These are phyloP conservation scores for Dipus sagitta DNA, from an alignment of 2,797 vertebrate species.

Conservation along the genomic window DNA sequence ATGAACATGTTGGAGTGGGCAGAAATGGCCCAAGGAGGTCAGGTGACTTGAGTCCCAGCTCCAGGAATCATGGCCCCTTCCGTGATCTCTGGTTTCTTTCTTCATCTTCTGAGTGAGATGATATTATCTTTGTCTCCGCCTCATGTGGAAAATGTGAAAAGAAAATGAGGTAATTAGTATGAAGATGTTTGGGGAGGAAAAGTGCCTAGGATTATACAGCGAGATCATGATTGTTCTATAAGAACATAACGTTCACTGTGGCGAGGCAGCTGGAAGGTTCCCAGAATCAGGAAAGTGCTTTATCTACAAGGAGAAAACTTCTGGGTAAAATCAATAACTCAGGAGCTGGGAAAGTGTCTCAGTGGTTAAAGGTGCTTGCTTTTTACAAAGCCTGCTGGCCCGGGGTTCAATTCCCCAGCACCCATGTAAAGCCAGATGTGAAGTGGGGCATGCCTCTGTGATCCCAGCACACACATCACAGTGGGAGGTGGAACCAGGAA, in stretches of 20 bases:
- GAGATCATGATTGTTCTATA: slow-evolving; percentile 2
- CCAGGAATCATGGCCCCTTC: not conserved
- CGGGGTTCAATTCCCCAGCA: no score
- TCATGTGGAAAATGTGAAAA: not conserved
- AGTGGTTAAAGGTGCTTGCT: no score
- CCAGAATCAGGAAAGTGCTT: slow-evolving; percentile 3
- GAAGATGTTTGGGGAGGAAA: slow-evolving; percentile 46
- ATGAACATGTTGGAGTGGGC: not conserved
- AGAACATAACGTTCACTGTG: slow-evolving; percentile 12
- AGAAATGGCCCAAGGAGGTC: not conserved
- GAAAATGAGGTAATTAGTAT: not conserved
- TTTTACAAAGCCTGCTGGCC: no score
- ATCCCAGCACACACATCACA: no score
- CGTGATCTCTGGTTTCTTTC: not conserved
- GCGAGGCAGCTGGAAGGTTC: not conserved
- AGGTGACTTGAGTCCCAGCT: not conserved
- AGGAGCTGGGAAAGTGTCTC: no score
- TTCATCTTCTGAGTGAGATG: not conserved
- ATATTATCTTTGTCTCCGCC: slow-evolving; percentile 32
- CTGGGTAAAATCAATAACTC: slow-evolving; percentile 60
- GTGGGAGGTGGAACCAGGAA: no score
- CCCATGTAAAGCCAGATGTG: no score
- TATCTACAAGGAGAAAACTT: slow-evolving; percentile 47
- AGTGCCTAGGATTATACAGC: not conserved
- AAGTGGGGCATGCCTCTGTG: no score